A percentile compares a stretch with the other conserved stretches of the same genome.
Conservation (phyloP, 2,888 invertebrate genomes). For the Luffia ferchaultella region DNA sequence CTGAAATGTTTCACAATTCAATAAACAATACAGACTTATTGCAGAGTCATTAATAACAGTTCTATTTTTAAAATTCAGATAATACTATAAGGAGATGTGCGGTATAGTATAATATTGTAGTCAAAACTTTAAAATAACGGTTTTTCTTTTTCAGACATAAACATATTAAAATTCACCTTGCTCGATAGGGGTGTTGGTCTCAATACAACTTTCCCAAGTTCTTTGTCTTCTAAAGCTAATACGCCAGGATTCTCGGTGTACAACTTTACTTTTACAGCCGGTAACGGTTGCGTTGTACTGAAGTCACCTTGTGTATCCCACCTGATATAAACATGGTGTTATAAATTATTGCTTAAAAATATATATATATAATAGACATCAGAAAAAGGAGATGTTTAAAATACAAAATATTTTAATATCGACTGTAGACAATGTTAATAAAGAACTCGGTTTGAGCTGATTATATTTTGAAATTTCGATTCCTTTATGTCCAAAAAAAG, state of each 20-base stretch:
- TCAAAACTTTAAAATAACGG: too few relatives aligned
- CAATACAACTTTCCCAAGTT: constrained; percentile 91
- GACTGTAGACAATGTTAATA: background rate
- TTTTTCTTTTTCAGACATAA: too few relatives aligned
- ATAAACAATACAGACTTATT: too few relatives aligned
- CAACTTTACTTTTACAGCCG: constrained; percentile 96
- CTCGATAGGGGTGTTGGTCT: constrained; percentile 88
- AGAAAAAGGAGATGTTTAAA: too few relatives aligned
- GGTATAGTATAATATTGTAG: too few relatives aligned
- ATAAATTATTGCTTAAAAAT: background rate
- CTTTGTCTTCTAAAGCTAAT: constrained; percentile 98
- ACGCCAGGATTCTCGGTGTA: constrained; percentile 98
- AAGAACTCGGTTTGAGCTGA: background rate
- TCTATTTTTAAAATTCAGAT: too few relatives aligned
- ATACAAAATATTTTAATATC: too few relatives aligned
- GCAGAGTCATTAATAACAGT: too few relatives aligned
- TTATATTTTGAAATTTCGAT: too few relatives aligned
- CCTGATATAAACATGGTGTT: constrained; percentile 57
- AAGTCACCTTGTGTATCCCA: constrained; percentile 99
- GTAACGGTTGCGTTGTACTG: constrained; percentile 96
- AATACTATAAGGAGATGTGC: too few relatives aligned
- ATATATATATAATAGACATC: background rate
- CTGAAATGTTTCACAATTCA: too few relatives aligned
- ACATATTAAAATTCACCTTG: constrained; percentile 72
- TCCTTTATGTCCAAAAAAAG: too few relatives aligned